Percentiles rank a stretch among this genome's conserved stretches.
Evolutionary conservation across 2,113 vertebrate genomes (phyloP).

Genomic region (Procavia capensis): DNA sequence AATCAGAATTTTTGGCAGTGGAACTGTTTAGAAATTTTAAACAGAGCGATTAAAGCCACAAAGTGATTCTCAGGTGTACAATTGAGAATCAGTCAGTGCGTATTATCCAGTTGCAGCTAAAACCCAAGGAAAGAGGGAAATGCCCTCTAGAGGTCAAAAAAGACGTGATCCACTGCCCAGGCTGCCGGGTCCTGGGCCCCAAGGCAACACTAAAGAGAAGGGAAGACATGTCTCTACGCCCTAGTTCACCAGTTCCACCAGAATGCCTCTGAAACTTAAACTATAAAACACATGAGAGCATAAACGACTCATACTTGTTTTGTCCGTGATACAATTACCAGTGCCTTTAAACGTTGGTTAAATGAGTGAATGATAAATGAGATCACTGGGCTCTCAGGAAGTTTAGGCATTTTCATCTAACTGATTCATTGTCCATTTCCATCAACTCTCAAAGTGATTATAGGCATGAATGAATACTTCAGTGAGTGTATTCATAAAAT

Average conservation of each 20-base stretch:
- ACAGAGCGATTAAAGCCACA: too few relatives aligned
- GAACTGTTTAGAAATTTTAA: neutral
- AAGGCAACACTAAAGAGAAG: too few relatives aligned
- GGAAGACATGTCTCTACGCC: neutral
- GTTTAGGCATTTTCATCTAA: neutral
- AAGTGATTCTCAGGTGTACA: neutral
- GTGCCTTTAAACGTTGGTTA: neutral
- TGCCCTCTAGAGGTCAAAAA: conserved; percentile 77
- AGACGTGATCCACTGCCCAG: neutral
- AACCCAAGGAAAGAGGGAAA: conserved; percentile 52
- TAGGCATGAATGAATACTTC: neutral
- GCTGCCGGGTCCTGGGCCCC: neutral
- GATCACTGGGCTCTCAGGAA: neutral
- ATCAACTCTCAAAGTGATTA: neutral
- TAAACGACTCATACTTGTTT: neutral
- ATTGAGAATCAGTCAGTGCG: neutral
- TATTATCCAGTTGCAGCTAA: neutral
- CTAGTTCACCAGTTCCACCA: neutral
- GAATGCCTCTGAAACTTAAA: neutral
- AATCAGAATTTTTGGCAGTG: neutral
- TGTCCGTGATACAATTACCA: neutral
- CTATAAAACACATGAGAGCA: neutral
- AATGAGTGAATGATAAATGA: neutral
- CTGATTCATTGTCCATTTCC: neutral
- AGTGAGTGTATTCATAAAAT: neutral